Conservation (phyloP, 2,113 vertebrate species). For the Chaetops frenatus region DNA sequence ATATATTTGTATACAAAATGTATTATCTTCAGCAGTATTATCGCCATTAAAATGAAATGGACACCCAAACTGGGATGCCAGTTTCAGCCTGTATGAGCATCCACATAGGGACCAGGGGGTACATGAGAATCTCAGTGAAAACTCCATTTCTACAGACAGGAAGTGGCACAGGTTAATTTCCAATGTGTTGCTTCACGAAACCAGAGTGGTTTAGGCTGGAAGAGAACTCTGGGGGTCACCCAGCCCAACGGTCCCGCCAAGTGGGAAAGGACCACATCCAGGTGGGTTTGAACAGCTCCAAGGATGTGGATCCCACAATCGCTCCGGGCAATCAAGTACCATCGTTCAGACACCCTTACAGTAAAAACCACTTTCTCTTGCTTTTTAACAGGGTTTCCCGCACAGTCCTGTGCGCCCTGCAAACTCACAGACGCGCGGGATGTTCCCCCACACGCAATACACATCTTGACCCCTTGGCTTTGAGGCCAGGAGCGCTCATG, state of each 20-base stretch:
- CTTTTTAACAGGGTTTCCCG: fast-evolving
- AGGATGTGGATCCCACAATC: no score
- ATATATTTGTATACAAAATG: background rate
- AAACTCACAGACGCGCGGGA: fast-evolving
- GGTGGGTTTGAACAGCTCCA: fast-evolving
- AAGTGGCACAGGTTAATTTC: background rate
- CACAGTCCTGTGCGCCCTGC: fast-evolving
- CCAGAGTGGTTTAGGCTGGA: background rate
- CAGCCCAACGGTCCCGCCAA: background rate
- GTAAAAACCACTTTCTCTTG: fast-evolving
- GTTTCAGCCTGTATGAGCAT: fast-evolving
- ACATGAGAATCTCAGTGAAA: background rate
- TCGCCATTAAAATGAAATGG: background rate
- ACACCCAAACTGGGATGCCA: background rate
- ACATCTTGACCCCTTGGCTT: background rate
- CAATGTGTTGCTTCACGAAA: background rate
- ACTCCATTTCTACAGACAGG: background rate
- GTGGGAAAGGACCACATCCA: background rate
- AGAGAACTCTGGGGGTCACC: background rate
- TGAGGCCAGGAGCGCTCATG: fast-evolving
- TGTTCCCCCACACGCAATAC: fast-evolving
- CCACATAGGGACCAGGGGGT: fast-evolving
- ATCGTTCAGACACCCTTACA: fast-evolving
- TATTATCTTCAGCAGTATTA: background rate
- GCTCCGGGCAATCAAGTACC: fast-evolving